Base-by-base conservation (phyloP, 2,113 vertebrate genomes). In the Malurus alboscapulatus region DNA sequence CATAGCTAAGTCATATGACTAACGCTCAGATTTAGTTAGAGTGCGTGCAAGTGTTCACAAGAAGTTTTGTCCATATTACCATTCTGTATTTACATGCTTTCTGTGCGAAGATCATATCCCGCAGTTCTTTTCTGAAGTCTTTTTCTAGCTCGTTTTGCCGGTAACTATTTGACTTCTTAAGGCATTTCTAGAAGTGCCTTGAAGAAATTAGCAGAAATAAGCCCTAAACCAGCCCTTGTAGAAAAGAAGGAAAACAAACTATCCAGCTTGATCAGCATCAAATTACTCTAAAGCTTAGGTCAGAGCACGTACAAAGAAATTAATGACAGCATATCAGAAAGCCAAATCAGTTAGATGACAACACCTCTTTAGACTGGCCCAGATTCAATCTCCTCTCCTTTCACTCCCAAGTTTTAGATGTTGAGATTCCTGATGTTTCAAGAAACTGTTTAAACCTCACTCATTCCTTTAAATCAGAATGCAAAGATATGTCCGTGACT, bases 131-230 rank as follows among this genome's bases (percentile, higher is more conserved):
- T 77, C 59, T 50, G 44, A 9, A 71, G 55, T 38, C 20, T 84
- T 87, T 92, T 92, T 74, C 59, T 61, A 84, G 50, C 10, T 88
- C 30, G 10, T 55, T 36, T 44, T 34, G 12, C 30, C 7, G 45
- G 22, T 69, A 83, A 65, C 4, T 68, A 30, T 50, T 65, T 66
- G 54, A 54, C 12, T 71, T 82, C 47, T 63, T 75, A 92, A 92
- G 75, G 79, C 67, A 76, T 83, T 92, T 92, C 83, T 93, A 72
- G 66, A 88, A 79, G 36, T 55, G 51, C 14, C 34, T 85, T 77
- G 24, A 91, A 90, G 63, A 92, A 61, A 63, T 29, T 20, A 90
- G 53, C 25, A 93, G 38, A 86, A 80, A 90, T 36, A 69, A 94
- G 69, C 26, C 40, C 88, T 76, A 83, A 83, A 14, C 67, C 40